Base-by-base conservation (phyloP, 1,140 invertebrate species). In the Hylaeus volcanicus region DNA sequence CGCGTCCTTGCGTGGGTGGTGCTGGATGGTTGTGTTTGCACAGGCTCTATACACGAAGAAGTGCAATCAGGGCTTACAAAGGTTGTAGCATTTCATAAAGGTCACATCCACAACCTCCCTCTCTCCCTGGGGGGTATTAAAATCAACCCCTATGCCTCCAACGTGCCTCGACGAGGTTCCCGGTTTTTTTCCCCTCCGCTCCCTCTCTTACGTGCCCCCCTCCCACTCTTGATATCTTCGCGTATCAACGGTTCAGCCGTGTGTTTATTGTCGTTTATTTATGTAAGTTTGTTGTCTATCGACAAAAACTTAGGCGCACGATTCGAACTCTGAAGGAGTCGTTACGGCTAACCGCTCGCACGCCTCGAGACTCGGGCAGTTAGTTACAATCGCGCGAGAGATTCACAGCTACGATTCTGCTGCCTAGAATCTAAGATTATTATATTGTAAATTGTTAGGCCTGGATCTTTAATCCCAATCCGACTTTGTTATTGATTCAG, bases 21-120 rank as follows among this genome's bases (percentile, higher is more conserved):
- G 41, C 43, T 14, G 39, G 6, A 48, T 11, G 51, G 4, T 43
- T 15, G 58, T 26, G 64, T 70, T 12, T 37, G 39, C 3, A 8
- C 12, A n/a, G 63, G 8, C n/a, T 60, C 63, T 79, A 70, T 74
- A 45, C 68, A 74, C 74, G 77, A 88, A 86, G 85, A 74, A 83
- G 79, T 86, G 87, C 87, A 86, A 85, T 89, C 85, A 89, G 86
- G 83, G 80, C 78, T 77, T 77, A 84, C 86, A 91, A 91, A 91
- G 89, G 91, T 90, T 90, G 86, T 87, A 91, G 79, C 90, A 91
- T 92, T 92, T 90, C 81, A 88, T 89, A 88, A 89, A 91, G 90
- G 90, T 90, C 88, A 89, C 74, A 88, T 87, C 64, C 78, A 82
- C 74, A 71, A 82, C 78, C 68, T 72, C 61, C 74, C 64, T 85